Evolutionary conservation across 2,888 invertebrate species (phyloP), one percentile per base, ranked within the genome.

Genomic region (Caenorhabditis sinica): DNA sequence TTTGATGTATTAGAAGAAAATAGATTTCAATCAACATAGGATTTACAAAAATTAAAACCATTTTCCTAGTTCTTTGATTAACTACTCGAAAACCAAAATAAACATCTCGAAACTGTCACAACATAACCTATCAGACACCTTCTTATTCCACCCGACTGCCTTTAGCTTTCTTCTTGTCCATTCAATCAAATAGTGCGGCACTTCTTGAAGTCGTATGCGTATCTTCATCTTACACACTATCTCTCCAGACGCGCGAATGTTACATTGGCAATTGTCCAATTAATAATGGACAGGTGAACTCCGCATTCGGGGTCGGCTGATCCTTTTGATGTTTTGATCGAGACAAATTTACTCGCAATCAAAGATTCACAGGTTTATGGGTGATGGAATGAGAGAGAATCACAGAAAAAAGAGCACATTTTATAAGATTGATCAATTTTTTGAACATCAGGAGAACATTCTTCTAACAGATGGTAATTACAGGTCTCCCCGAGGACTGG

Each of bases 401-500:
- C 3, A 33, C 13, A 30, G 9, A 49, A 68, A 20, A 36, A 30
- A 36, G 23, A 51, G 28, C 4, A 30, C 25, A 25, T 9, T 1
- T n/a, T n/a, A n/a, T n/a, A n/a, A 66, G 43, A 28, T 60, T n/a
- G 60, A 60, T 20, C 23, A 43, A 33, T 43, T 45, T 60, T 58
- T 68, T 43, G 65, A 33, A 25, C 51, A 66, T 36, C 20, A 56
- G 66, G 51, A n/a, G n/a, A 33, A 51, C 28, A 49, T 43, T 17
- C 2, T 30, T 36, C 2, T 20, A 68, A 68, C 68, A 53, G 36
- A 30, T 23, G 58, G 61, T 63, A 76, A 74, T 80, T 80, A 36
- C 84, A 89, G 89, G 81, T 86, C 71, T 89, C 89, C n/a, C 89
- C 89, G 45, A 82, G 87, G 71, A 83, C 82, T 51, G 83, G 81